Evolutionary conservation across 2,113 vertebrate species (phyloP), one percentile per base, ranked within the genome.

Genomic region (Chunga burmeisteri): DNA sequence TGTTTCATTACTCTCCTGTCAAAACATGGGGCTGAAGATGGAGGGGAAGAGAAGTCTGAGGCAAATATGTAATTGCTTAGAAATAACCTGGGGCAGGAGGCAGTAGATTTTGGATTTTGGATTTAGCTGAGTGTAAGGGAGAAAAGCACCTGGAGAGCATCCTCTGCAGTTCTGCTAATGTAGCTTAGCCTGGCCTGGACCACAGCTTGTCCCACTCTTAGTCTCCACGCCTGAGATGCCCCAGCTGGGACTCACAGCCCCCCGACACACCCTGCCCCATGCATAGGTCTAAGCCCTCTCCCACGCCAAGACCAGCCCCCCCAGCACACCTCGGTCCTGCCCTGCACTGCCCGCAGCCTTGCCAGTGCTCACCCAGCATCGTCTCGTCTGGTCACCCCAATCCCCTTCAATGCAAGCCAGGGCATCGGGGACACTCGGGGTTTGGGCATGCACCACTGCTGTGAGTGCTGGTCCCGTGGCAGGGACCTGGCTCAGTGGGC

Each of bases 221-320:
- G 29, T 53, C 26, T 59, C 30, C 36, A 59, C 23, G 71, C 40
- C 32, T 38, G 38, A 67, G 74, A 59, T 25, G 29, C 5, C 38
- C 21, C 32, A 42, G 21, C 0, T 3, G 2, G 19, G 62, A 66
- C 4, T 65, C 13, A 6, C 27, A 87, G 84, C 9, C 10, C 5
- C 5, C 3, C 2, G 13, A 15, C 27, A 38, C 7, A 15, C 34
- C 3, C 26, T 70, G 44, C 53, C 25, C 29, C 32, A 12, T 0
- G 3, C 34, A 21, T 21, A 70, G 22, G 13, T 70, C 77, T 50
- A 44, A 75, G 52, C 4, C 27, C 27, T 71, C 62, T 66, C 46
- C 52, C 8, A 18, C 0, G 0, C 10, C 85, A 93, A 9, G 6
- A 25, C 4, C 22, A 2, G n/a, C 22, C 20, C 20, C 23, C 10